Conservation (phyloP, 2,888 invertebrate genomes). For the Chaetogeoica ovagalla region DNA sequence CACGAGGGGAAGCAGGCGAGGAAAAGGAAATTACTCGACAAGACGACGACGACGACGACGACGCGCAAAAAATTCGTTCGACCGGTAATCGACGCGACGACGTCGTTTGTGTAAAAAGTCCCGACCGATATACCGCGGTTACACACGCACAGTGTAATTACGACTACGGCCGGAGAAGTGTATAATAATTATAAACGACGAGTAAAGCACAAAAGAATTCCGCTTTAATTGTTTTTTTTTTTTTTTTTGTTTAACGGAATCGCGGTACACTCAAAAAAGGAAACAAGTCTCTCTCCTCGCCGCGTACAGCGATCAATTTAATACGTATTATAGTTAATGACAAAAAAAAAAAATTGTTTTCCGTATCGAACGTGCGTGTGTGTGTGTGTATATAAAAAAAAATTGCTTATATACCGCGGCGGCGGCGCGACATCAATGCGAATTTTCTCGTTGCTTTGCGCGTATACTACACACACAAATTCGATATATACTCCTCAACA, state of each 20-base stretch:
- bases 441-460: constrained; percentile 34
- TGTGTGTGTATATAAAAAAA: no score
- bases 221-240: constrained; percentile 37
- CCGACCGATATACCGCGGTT: not conserved
- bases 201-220: constrained; percentile 42
- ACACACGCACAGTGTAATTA: constrained; percentile 4
- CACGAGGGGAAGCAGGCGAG: no score
- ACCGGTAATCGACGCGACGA: not conserved
- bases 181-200: not conserved
- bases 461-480: constrained; percentile 14
- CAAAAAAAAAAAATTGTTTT: constrained; percentile 31
- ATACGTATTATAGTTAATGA: constrained; percentile 5
- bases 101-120: not conserved
- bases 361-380: not conserved
- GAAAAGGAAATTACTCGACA: not conserved
- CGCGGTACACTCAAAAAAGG: constrained; percentile 37
- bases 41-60: not conserved
- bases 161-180: not conserved
- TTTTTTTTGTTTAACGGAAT: not conserved
- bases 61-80: not conserved
- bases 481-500: constrained; percentile 9
- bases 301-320: no score
- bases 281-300: constrained; percentile 33
- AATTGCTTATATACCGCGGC: no score
- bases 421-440: not conserved